Evolutionary conservation across 92 coral and sea anemone genomes (phyloP), one percentile per base, ranked within the genome.

Genomic region (Phenganax subtilis): DNA sequence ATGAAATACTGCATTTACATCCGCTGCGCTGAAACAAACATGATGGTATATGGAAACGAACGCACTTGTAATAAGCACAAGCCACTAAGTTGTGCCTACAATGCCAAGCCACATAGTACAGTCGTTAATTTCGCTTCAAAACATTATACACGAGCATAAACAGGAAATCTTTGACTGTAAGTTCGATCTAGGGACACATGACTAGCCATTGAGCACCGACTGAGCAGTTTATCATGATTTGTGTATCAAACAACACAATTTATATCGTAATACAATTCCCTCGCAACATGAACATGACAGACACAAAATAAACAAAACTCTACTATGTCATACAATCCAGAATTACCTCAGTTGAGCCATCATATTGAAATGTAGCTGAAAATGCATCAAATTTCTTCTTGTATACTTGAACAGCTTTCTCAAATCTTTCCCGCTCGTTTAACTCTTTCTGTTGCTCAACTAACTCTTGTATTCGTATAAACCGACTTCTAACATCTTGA

Each of bases 401-500:
- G 15, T 79, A 79, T 0, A 62, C 83, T 12, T 12, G 27, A 8
- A 68, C 74, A 1, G 83, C 65, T 37, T 27, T 16, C 74, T 79
- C 61, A 47, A 79, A 79, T 12, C 74, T 47, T 54, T 79, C 74
- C 56, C 28, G 52, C 0, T 14, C 61, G 15, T 25, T 15, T 3
- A 75, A 72, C 28, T 87, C 77, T 54, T 86, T 92, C 71, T 82
- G 87, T 82, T 90, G 91, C 16, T 83, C 81, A 27, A 96, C 94
- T 10, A 96, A 77, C 76, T 84, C 72, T 80, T 92, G 97, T 58
- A 96, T 90, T 30, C 96, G 85, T 30, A 87, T 87, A 0, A 96
- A 83, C 27, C 97, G 93, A 62, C 89, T 75, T 6, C 86, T 85
- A 55, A 96, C 85, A 28, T 87, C 91, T 77, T 87, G 92, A n/a